These are phyloP conservation scores for Agrilus cyanescens DNA, from an alignment of 2,888 invertebrate species.

Conservation along the genomic window DNA sequence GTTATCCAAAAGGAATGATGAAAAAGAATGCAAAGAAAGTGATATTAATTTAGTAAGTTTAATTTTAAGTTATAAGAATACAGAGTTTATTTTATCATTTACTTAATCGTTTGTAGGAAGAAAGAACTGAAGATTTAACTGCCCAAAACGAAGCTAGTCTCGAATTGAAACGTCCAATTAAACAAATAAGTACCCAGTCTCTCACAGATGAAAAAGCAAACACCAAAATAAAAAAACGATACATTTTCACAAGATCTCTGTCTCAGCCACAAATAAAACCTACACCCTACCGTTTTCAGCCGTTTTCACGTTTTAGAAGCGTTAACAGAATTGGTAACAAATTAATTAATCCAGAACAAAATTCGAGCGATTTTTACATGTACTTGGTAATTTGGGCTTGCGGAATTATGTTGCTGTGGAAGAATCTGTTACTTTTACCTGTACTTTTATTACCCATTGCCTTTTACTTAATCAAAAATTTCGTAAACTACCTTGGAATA, in stretches of 20 bases:
- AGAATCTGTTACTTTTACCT: constrained; percentile 63
- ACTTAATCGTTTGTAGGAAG: too few relatives aligned
- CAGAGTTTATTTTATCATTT: too few relatives aligned
- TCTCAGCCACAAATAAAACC: constrained; percentile 24
- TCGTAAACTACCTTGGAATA: constrained; percentile 40
- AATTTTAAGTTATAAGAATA: too few relatives aligned
- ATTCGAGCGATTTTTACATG: constrained; percentile 59
- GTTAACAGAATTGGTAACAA: constrained; percentile 5
- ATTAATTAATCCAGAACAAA: constrained; percentile 31
- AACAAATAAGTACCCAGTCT: constrained; percentile 14
- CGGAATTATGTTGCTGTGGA: constrained; percentile 73
- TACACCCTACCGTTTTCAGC: too few relatives aligned
- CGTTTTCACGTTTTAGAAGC: constrained; percentile 1
- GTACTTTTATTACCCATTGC: constrained; percentile 66
- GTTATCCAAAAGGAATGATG: too few relatives aligned
- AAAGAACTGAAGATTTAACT: too few relatives aligned
- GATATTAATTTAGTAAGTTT: neutral
- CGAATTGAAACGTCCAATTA: too few relatives aligned
- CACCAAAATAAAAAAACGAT: constrained; percentile 14
- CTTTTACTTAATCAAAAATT: constrained; percentile 51
- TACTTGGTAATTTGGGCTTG: constrained; percentile 73
- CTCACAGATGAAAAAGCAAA: constrained; percentile 1
- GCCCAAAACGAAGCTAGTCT: too few relatives aligned
- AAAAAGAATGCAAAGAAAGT: neutral
- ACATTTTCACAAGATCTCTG: constrained; percentile 24